These are phyloP conservation scores for Microdon myrmicae DNA, from an alignment of 2,888 invertebrate species.

Conservation along the genomic window DNA sequence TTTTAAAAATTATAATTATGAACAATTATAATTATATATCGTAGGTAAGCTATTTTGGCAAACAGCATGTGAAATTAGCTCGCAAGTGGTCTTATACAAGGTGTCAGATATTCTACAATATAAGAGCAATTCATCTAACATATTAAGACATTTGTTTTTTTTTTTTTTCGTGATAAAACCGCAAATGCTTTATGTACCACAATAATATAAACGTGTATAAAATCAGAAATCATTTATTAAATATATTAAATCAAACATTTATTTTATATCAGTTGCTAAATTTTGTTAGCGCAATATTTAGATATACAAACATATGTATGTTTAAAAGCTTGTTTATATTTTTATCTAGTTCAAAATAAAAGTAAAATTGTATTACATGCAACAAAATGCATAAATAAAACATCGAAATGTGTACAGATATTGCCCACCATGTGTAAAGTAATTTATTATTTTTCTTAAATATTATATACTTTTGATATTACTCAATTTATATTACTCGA, in stretches of 20 bases:
- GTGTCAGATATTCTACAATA: too few species aligned
- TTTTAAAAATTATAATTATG: too few species aligned
- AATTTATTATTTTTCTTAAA: conserved; percentile 45
- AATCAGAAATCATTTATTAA: conserved; percentile 25
- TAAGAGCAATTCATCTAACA: too few species aligned
- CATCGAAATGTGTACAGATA: conserved; percentile 2
- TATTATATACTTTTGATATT: conserved; percentile 46
- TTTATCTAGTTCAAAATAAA: conserved; percentile 12
- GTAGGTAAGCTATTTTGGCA: too few species aligned
- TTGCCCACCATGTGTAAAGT: conserved; percentile 43
- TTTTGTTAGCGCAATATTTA: too few species aligned
- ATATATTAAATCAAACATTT: background rate
- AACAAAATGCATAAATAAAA: conserved; percentile 5
- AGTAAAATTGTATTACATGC: conserved; percentile 14
- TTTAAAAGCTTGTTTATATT: too few species aligned
- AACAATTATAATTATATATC: too few species aligned
- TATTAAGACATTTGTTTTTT: too few species aligned
- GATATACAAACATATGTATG: too few species aligned
- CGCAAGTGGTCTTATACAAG: too few species aligned
- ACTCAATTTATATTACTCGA: conserved; percentile 35
- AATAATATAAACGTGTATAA: conserved; percentile 22
- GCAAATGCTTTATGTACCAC: conserved; percentile 52
- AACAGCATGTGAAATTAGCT: too few species aligned
- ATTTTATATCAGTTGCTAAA: too few species aligned
- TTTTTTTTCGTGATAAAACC: conserved; percentile 46